Percentiles rank a stretch among this genome's conserved stretches.
These are phyloP conservation scores for Zaprionus inermis DNA, from an alignment of 1,140 invertebrate species.

Conservation along the genomic window DNA sequence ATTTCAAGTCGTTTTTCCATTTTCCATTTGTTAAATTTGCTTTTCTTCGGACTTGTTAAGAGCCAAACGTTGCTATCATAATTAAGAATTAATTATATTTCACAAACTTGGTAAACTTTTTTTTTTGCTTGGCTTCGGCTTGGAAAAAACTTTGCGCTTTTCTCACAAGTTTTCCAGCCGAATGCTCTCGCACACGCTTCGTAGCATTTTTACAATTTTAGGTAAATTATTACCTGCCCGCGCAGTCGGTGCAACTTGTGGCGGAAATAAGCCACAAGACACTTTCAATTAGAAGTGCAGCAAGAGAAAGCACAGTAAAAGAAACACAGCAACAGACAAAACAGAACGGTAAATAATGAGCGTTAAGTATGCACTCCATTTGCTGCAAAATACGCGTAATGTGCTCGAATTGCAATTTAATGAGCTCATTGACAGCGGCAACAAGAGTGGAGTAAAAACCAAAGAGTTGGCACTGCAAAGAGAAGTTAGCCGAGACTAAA, in stretches of 20 bases:
- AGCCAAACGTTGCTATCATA: conserved; percentile 31
- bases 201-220: conserved; percentile 31
- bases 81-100: conserved; percentile 33
- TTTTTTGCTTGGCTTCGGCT: neutral
- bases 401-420: conserved; percentile 72
- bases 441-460: neutral
- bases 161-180: conserved; percentile 39
- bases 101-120: conserved; percentile 24
- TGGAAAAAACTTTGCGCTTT: conserved; percentile 33
- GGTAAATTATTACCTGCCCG: conserved; percentile 41
- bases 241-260: conserved; percentile 18
- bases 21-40: neutral
- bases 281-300: conserved; percentile 64
- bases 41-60: neutral
- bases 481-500: conserved; percentile 46
- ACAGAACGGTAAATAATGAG: conserved; percentile 47
- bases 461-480: conserved; percentile 24
- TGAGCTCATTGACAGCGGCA: conserved; percentile 73
- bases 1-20: neutral
- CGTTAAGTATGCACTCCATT: conserved; percentile 47
- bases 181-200: conserved; percentile 21
- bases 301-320: conserved; percentile 32
- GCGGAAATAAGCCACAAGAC: conserved; percentile 46
- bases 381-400: conserved; percentile 41
- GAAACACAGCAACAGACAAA: conserved; percentile 27